Base-by-base conservation (phyloP, 1,140 invertebrate genomes). In the Telenomus remus region DNA sequence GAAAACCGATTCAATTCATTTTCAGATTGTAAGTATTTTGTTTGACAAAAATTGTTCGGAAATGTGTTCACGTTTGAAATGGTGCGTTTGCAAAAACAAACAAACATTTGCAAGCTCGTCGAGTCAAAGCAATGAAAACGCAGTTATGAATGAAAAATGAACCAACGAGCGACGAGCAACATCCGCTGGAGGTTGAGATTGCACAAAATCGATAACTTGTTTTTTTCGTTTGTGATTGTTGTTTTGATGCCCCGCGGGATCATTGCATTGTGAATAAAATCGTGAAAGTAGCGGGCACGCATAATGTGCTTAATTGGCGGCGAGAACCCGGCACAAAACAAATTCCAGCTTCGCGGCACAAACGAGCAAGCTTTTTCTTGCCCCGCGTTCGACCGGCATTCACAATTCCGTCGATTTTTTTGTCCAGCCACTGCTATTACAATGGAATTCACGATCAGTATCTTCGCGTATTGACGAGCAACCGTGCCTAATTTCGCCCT, bases 301-400 rank as follows among this genome's bases (percentile, higher is more conserved):
- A 57, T 75, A 75, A 75, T 68, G 59, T 64, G 71, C 59, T 68
- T 75, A 75, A 75, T 63, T 75, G 63, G 71, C 64, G 64, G 63
- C 71, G 64, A 73, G 56, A 63, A 55, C 33, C n/a, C 53, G 42
- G 59, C 50, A 64, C 53, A 53, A 64, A 64, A 72, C 69, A 61
- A 72, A 64, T 72, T 64, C 60, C 69, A 71, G 53, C 68, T 71
- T 71, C 69, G 57, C 69, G 60, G 61, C 63, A 66, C 55, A 46
- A 73, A 51, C 55, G 70, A 66, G 60, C 57, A 68, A 68, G 64
- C 46, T 68, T 68, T 57, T 66, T 66, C 53, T 65, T 48, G n/a
- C 37, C 44, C 13, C 10, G 51, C 51, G 47, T 64, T 54, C 35
- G 39, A 37, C 50, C 34, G 50, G 34, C 42, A 60, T 59, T 55